phyloP scores from a whole-genome alignment of 1,140 invertebrate species.

The Bombus huntii region DNA sequence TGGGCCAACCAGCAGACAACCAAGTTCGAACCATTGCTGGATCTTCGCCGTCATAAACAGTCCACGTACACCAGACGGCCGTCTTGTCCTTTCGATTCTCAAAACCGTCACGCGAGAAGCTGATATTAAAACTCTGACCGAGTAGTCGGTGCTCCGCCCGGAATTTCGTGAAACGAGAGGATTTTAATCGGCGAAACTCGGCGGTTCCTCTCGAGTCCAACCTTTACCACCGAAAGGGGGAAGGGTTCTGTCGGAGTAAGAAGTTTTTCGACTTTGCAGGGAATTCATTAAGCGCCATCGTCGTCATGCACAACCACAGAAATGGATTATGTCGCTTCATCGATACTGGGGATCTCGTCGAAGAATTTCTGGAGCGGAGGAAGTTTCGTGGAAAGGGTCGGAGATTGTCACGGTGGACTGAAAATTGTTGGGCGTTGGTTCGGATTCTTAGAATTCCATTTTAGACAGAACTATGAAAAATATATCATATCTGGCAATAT shows the following conservation, averaged over 20 bases:
- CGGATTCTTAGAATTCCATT: neutral
- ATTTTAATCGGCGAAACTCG: conserved; percentile 39
- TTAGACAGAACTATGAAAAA: neutral
- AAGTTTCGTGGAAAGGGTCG: neutral
- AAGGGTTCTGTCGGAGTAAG: too few relatives aligned
- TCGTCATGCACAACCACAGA: conserved; percentile 2
- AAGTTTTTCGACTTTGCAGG: conserved; percentile 26
- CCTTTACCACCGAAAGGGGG: too few relatives aligned
- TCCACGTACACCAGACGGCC: conserved; percentile 32
- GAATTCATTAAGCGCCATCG: conserved; percentile 34
- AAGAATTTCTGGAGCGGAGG: neutral
- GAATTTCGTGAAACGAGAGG: conserved; percentile 39
- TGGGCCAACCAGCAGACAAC: neutral
- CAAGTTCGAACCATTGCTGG: conserved; percentile 33
- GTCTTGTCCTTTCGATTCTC: conserved; percentile 51
- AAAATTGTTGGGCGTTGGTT: neutral
- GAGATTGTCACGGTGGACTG: neutral
- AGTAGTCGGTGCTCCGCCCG: neutral
- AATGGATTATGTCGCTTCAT: conserved; percentile 17
- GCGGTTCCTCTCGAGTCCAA: neutral
- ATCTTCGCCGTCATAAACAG: conserved; percentile 54
- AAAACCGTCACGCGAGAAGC: conserved; percentile 49
- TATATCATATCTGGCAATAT: neutral
- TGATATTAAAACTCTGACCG: conserved; percentile 54
- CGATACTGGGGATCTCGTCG: neutral